Base-by-base conservation (phyloP, 2,888 invertebrate species). In the Autographa pulchrina region DNA sequence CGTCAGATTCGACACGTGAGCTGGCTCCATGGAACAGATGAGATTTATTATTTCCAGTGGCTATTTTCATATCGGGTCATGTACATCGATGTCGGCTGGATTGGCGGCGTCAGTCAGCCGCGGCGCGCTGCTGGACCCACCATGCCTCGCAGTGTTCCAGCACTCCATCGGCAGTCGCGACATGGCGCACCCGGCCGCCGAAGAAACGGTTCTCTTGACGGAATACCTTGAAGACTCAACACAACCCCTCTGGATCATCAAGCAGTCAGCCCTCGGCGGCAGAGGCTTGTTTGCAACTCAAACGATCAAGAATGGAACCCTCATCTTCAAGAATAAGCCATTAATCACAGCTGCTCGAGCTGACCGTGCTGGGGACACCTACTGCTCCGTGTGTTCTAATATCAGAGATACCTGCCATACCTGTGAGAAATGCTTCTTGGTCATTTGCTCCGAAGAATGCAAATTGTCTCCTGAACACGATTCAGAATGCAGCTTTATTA, bases 231-330 rank as follows among this genome's bases (percentile, higher is more conserved):
- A 83, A 71, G 85, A 85, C 25, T 43, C 68, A 43, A 48, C 61
- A 59, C 72, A 78, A 41, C 75, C 79, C 1, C 82, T 77, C n/a
- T 97, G 97, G 97, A 92, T 89, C 60, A 94, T 98, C 64, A 94
- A 92, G 75, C 88, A 92, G 79, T 97, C 98, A 0, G 83, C 88
- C 16, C 88, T 97, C 16, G 96, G 97, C 32, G 98, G 98, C 20
- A 96, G 97, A 77, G 98, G 98, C 35, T 84, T 98, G 25, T 97
- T 98, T 82, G 97, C 98, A 38, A 94, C 92, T 2, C 93, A 96
- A 68, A 95, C 96, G 80, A 97, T 98, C 62, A 91, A 94, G 72
- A 91, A 92, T 66, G 97, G 97, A 65, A 96, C 97, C 82, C 85
- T 97, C 6, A 96, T 98, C 75, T 98, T 97, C 86, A 91, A 92